Conservation (phyloP, 35 echinoderm and acorn worm genomes). For the Acanthaster planci region DNA sequence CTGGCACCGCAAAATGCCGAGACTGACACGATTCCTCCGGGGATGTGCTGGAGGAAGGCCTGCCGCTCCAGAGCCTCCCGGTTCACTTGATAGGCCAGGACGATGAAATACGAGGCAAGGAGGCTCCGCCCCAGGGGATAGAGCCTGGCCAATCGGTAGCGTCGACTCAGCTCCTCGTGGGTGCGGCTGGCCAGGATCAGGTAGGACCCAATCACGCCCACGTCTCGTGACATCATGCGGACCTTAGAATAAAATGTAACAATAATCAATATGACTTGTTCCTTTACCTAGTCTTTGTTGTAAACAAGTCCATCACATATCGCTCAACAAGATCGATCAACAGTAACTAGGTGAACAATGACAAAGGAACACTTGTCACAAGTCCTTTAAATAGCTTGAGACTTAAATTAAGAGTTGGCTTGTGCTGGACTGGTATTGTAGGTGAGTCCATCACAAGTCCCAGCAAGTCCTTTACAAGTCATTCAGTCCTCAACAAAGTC, state of each 20-base stretch:
- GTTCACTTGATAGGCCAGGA: constrained; percentile 56
- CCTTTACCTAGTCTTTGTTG: neutral
- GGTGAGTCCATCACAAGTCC: no score
- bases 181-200: constrained; percentile 76
- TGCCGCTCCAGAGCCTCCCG: constrained; percentile 54
- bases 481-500: no score
- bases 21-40: constrained; percentile 28
- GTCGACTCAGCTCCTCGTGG: constrained; percentile 48
- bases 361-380: no score
- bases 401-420: no score
- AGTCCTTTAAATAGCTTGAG: no score
- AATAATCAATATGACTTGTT: neutral
- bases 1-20: constrained; percentile 25
- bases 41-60: constrained; percentile 46
- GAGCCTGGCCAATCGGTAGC: constrained; percentile 55
- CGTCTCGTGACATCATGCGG: constrained; percentile 65
- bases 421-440: no score
- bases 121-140: constrained; percentile 58
- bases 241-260: constrained; percentile 46
- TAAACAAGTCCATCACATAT: neutral
- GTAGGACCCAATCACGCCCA: constrained; percentile 64
- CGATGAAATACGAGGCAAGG: constrained; percentile 55
- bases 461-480: no score
- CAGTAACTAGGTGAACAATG: no score
- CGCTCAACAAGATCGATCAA: no score